Evolutionary conservation across 2,888 invertebrate species (phyloP).

Genomic region (Coelinius sp.): DNA sequence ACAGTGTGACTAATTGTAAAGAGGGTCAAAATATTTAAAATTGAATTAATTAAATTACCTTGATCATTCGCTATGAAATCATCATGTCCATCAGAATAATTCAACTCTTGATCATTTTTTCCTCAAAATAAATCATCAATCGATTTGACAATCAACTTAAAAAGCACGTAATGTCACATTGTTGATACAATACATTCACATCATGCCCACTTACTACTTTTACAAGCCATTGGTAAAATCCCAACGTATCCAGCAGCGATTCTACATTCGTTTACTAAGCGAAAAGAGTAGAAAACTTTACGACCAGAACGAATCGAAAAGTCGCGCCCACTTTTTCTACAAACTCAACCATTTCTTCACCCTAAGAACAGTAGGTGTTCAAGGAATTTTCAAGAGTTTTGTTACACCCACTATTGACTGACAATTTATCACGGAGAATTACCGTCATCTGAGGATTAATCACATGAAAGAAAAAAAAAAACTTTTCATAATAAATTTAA

Average conservation of each 20-base stretch:
- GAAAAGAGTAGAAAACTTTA: conserved; percentile 42
- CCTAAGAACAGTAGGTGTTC: conserved; percentile 38
- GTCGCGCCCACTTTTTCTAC: conserved; percentile 41
- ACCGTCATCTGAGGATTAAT: neutral
- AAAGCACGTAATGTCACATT: conserved; percentile 51
- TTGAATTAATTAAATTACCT: too few species aligned
- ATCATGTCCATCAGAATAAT: too few species aligned
- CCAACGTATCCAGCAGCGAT: conserved; percentile 10
- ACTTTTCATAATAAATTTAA: too few species aligned
- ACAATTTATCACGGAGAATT: conserved; percentile 19
- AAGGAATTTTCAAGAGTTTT: conserved; percentile 32
- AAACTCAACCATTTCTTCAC: conserved; percentile 27
- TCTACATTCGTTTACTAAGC: neutral
- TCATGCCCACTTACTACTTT: conserved; percentile 51
- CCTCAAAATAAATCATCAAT: conserved; percentile 42
- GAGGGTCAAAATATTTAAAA: too few species aligned
- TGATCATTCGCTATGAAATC: too few species aligned
- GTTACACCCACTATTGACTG: conserved; percentile 6
- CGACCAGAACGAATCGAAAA: conserved; percentile 52
- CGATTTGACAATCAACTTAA: conserved; percentile 41
- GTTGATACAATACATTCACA: conserved; percentile 48
- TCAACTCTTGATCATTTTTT: neutral
- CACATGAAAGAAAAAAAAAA: too few species aligned
- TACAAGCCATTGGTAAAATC: conserved; percentile 46
- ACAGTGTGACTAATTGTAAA: neutral